Evolutionary conservation across 1,140 invertebrate species (phyloP), one percentile per base, ranked within the genome.

Genomic region (Sogatella furcifera): DNA sequence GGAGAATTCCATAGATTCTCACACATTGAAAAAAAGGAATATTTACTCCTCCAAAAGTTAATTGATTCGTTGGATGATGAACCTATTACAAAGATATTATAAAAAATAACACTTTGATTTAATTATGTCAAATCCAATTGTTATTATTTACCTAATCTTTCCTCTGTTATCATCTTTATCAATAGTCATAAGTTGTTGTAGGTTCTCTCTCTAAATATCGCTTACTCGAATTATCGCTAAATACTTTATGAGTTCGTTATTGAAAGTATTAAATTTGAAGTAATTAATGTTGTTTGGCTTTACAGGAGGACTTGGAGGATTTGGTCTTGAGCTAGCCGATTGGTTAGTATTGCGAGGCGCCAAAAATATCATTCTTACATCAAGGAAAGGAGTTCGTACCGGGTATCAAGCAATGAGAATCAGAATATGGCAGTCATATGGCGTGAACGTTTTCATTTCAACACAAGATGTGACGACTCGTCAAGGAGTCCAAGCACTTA

Each of bases 251-350:
- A 4, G 24, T 4, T 28, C n/a, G 24, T 28, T 56, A 6, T 34
- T 15, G n/a, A n/a, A 57, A n/a, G 19, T n/a, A 57, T 8, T 42
- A 38, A 43, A 57, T 54, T 57, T 57, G 24, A 52, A 10, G 11
- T 62, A 14, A 42, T 52, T 17, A 22, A 41, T 55, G 53, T 14
- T 24, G 22, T 60, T 52, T 19, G 5, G 17, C 43, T 52, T 10
- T 83, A 75, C 76, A 64, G 84, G 93, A 42, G 93, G 93, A 60
- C 75, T 95, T 0, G 92, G 91, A 31, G 91, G 92, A 1, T 93
- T 97, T 71, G 93, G 92, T 38, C 75, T 97, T n/a, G 93, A 97
- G 71, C 70, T 97, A 49, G 82, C 84, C 4, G 84, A 93, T 69
- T 96, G 92, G 92, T 76, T 96, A 59, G 79, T 90, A 14, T 69